A percentile compares a stretch with the other conserved stretches of the same genome.
Conservation (phyloP, 2,113 vertebrate species). For the Haplochromis vanheusdeni region DNA sequence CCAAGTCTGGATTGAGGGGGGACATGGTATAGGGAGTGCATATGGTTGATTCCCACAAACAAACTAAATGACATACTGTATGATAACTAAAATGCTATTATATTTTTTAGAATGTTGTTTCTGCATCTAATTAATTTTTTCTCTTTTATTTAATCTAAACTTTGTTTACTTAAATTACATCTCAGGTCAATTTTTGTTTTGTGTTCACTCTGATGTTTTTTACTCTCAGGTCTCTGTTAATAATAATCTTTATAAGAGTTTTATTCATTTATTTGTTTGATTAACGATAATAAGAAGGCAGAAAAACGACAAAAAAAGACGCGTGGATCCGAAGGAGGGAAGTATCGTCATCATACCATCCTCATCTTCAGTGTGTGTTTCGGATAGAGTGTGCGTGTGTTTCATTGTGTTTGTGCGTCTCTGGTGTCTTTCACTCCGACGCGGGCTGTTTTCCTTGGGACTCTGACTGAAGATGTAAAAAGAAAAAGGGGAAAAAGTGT, state of each 20-base stretch:
- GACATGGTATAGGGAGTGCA: not conserved
- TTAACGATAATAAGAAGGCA: not conserved
- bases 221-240: not conserved
- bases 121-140: not conserved
- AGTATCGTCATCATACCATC: not conserved
- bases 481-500: not conserved
- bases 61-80: not conserved
- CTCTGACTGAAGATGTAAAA: constrained; percentile 13
- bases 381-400: not conserved
- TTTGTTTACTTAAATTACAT: not conserved
- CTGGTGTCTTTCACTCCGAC: not conserved
- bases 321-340: not conserved
- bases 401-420: not conserved
- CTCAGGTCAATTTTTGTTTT: not conserved
- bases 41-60: not conserved
- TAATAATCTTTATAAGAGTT: not conserved
- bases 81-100: not conserved
- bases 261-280: not conserved
- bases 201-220: not conserved
- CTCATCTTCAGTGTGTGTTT: not conserved
- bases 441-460: not conserved
- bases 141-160: not conserved
- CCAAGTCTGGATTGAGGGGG: not conserved
- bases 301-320: not conserved
- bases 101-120: not conserved